Evolutionary conservation across 2,888 invertebrate genomes (phyloP).

Genomic region (Epistrophe eligans): DNA sequence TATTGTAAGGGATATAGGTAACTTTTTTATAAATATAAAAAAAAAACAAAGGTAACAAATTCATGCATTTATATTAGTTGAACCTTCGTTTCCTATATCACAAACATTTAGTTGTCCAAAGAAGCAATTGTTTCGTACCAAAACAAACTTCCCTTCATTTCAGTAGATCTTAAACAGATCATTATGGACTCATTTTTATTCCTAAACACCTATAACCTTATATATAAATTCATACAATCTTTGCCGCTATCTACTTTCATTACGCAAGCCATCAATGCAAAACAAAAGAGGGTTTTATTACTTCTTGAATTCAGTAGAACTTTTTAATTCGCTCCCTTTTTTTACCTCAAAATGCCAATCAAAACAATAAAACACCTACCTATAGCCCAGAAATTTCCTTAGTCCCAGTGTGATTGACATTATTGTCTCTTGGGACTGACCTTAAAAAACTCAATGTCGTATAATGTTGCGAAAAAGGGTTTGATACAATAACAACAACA

Average conservation of each 20-base stretch:
- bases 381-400: constrained; percentile 8
- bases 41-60: not conserved
- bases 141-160: constrained; percentile 1
- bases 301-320: constrained; percentile 23
- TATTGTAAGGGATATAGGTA: not conserved
- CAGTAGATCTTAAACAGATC: constrained; percentile 1
- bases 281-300: constrained; percentile 40
- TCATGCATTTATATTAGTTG: not conserved
- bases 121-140: not conserved
- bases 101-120: not conserved
- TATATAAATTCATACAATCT: not conserved
- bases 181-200: constrained; percentile 10
- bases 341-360: constrained; percentile 36
- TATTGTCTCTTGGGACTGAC: constrained; percentile 38
- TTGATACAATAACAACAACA: not conserved
- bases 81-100: not conserved
- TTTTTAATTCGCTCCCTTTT: constrained; percentile 37
- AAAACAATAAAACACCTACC: constrained; percentile 32
- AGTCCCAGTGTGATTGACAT: constrained; percentile 25
- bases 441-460: constrained; percentile 24
- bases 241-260: constrained; percentile 16
- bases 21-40: not conserved
- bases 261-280: constrained; percentile 27
- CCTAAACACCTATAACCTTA: not conserved
- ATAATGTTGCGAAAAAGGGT: constrained; percentile 25